These are phyloP conservation scores for Caretta caretta DNA, from an alignment of 2,113 vertebrate genomes.

Conservation along the genomic window DNA sequence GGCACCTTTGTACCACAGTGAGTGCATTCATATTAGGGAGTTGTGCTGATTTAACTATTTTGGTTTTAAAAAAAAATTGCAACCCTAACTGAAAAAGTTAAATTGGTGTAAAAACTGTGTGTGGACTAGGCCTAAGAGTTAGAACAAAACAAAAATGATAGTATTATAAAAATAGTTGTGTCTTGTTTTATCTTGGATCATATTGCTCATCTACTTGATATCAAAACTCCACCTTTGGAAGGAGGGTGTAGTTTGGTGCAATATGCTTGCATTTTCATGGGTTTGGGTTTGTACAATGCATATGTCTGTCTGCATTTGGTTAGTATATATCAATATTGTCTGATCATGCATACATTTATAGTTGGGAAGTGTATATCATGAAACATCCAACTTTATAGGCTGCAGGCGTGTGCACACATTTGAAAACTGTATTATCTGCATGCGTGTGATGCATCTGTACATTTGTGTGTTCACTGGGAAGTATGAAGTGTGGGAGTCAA, in stretches of 20 bases:
- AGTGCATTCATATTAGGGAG: not conserved
- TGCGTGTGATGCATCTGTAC: not conserved
- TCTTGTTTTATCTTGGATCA: not conserved
- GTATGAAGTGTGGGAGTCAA: not conserved
- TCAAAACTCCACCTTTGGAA: not conserved
- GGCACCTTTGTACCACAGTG: not conserved
- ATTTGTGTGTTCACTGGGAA: not conserved
- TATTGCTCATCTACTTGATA: not conserved
- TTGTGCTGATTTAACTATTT: not conserved
- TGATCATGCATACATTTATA: not conserved
- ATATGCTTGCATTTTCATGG: not conserved
- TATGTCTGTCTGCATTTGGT: not conserved
- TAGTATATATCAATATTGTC: not conserved
- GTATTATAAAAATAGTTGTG: not conserved
- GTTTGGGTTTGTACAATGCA: not conserved
- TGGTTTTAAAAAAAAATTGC: not conserved
- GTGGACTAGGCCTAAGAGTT: not conserved
- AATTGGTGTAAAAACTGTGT: not conserved
- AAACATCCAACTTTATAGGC: not conserved
- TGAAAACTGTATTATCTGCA: too few species aligned
- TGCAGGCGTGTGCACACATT: not conserved
- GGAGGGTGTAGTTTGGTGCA: not conserved
- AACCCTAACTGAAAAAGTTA: not conserved
- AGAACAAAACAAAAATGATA: not conserved
- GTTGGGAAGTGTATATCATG: not conserved